Evolutionary conservation across 2,113 vertebrate genomes (phyloP).

Genomic region (Dendrocopos noguchii): DNA sequence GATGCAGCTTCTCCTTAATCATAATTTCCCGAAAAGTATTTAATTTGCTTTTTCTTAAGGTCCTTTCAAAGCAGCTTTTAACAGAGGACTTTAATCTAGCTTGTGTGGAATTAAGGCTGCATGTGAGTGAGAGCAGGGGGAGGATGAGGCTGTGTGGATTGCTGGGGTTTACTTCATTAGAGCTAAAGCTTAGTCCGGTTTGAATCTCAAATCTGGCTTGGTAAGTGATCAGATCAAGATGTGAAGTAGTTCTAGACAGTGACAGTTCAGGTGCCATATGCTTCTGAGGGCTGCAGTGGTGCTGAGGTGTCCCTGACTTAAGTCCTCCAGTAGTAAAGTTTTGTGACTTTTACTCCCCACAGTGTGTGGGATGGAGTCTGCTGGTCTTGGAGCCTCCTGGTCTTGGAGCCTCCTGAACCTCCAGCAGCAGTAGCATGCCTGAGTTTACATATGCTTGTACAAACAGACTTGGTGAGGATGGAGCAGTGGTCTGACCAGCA

Average conservation of each 20-base stretch:
- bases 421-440: neutral
- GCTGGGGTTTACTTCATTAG: neutral
- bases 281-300: neutral
- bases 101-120: slow-evolving; percentile 28
- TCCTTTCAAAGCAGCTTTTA: slow-evolving; percentile 23
- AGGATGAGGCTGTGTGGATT: neutral
- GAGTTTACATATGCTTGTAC: neutral
- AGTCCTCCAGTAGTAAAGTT: neutral
- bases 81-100: slow-evolving; percentile 38
- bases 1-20: neutral
- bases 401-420: neutral
- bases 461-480: neutral
- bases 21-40: neutral
- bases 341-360: neutral
- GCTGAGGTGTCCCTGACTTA: neutral
- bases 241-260: neutral
- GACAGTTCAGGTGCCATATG: neutral
- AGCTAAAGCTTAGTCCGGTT: neutral
- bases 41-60: neutral
- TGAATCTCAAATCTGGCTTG: neutral
- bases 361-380: neutral
- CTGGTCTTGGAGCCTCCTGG: neutral
- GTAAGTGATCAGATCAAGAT: neutral
- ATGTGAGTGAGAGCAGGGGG: neutral
- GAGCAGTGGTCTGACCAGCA: neutral